Base-by-base conservation (phyloP, 1,140 invertebrate genomes). In the Scaptomyza pallida region DNA sequence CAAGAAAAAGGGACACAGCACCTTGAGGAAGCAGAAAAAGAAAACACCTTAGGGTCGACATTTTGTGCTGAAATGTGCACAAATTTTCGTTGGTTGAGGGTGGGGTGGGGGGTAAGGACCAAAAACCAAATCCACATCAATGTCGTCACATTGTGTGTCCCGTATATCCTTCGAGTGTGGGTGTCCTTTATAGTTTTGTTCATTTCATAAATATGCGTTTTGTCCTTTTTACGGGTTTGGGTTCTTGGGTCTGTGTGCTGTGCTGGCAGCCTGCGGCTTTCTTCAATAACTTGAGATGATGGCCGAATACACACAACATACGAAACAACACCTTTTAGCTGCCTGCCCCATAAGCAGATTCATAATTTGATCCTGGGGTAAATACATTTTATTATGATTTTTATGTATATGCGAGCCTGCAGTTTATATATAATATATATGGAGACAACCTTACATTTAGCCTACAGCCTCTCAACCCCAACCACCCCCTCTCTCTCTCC, bases 321-420 rank as follows among this genome's bases (percentile, higher is more conserved):
- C 23, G 6, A 4, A 4, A 2, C 0, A 3, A 23, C 82, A 88
- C 82, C 82, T 88, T 88, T 88, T 73, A 75, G 55, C 61, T 51
- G 45, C 68, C 60, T 51, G 57, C 60, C 54, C 79, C 80, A 72
- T 79, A 78, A 78, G 82, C 78, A 79, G 78, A 88, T 90, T 90
- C 88, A 90, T 90, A 90, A 90, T 90, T 90, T 90, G 88, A 90
- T 90, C 88, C 82, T 71, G 79, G 88, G 88, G 88, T 90, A 90
- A 90, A 90, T 90, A 90, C 88, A 90, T 90, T 90, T 90, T 90
- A 90, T 90, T 90, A 90, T 81, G 88, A 82, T 89, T 89, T 86
- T 89, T 86, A 89, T 76, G 75, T 70, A 57, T 77, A 75, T 75
- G 78, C 64, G 55, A 75, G 75, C 68, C 68, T 81, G 82, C 65